phyloP scores from a whole-genome alignment of 2,113 vertebrate species.

The Uria aalge region DNA sequence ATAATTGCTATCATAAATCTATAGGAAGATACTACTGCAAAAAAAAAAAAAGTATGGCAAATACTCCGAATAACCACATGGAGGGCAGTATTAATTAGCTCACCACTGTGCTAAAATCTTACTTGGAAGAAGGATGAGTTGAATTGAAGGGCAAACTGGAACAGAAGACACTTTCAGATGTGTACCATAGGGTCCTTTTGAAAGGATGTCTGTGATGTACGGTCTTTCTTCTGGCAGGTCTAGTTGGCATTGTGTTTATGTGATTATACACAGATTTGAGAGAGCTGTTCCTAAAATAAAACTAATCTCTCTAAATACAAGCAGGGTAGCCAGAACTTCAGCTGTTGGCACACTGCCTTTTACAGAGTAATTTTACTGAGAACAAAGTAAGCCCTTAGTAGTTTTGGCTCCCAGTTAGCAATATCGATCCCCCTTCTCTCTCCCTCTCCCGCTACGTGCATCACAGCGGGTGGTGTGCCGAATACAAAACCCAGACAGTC shows the following conservation, averaged over 20 bases:
- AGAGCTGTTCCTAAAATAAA: conserved; percentile 58
- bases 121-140: background rate
- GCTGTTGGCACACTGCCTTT: background rate
- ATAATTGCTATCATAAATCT: background rate
- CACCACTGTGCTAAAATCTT: background rate
- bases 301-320: conserved; percentile 22
- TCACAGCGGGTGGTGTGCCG: conserved; percentile 24
- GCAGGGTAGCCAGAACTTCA: conserved; percentile 6
- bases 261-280: conserved; percentile 57
- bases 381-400: conserved; percentile 23
- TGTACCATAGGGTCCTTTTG: background rate
- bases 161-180: background rate
- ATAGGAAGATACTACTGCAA: background rate
- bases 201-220: background rate
- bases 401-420: conserved; percentile 28
- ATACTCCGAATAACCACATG: background rate
- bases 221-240: conserved; percentile 28
- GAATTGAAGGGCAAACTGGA: background rate
- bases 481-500: conserved; percentile 3
- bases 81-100: conserved; percentile 19
- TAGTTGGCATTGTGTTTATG: conserved; percentile 28
- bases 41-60: background rate
- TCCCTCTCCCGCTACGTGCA: conserved; percentile 18
- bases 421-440: conserved; percentile 14
- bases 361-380: conserved; percentile 8